These are phyloP conservation scores for Euphonia xanthogaster DNA, from an alignment of 2,797 vertebrate species.

Conservation along the genomic window DNA sequence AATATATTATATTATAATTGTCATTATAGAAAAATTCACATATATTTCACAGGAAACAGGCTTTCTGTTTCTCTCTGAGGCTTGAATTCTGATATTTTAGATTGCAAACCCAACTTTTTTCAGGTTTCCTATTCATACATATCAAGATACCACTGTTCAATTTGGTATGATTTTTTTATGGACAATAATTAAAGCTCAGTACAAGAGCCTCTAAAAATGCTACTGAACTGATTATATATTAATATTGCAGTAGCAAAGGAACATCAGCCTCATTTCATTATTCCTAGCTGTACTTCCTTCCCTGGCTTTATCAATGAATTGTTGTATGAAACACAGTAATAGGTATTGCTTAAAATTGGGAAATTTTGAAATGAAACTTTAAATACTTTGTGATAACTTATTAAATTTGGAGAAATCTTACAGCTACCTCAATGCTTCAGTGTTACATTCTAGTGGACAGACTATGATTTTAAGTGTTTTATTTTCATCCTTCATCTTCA, in stretches of 20 bases:
- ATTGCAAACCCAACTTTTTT: not conserved
- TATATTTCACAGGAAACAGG: not conserved
- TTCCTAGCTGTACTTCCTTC: not conserved
- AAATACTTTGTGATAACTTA: not conserved
- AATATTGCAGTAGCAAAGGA: not conserved
- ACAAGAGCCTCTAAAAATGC: not conserved
- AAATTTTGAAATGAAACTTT: not conserved
- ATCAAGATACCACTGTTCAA: not conserved
- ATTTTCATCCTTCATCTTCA: slow-evolving; percentile 13
- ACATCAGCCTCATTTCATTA: not conserved
- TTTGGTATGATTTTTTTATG: not conserved
- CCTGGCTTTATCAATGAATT: not conserved
- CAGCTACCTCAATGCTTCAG: not conserved
- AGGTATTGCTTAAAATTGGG: not conserved
- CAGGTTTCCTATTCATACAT: not conserved
- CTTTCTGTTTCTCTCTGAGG: not conserved
- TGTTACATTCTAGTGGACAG: not conserved
- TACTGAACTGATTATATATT: not conserved
- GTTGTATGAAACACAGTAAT: not conserved
- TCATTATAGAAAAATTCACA: not conserved
- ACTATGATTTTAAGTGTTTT: not conserved
- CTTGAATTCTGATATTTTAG: not conserved
- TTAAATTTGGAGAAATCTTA: not conserved
- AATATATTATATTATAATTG: no score
- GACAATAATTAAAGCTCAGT: not conserved